Conservation (phyloP, 2,113 vertebrate species). For the Petroica traversi region DNA sequence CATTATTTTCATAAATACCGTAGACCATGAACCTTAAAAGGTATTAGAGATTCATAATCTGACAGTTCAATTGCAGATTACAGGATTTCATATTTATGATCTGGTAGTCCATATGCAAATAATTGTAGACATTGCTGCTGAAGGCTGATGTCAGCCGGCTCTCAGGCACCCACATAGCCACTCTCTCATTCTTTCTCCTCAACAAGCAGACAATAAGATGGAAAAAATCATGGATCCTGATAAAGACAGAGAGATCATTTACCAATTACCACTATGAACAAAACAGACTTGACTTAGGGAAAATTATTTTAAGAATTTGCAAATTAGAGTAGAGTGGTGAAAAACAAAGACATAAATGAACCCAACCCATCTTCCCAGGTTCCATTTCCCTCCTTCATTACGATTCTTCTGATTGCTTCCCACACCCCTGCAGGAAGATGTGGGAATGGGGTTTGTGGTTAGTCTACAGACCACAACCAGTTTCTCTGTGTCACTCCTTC, state of each 20-base stretch:
- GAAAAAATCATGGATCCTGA: neutral
- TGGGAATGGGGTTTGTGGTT: neutral
- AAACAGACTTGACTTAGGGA: neutral
- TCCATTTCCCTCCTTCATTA: neutral
- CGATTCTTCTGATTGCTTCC: neutral
- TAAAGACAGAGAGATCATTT: neutral
- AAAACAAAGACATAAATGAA: neutral
- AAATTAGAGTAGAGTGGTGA: neutral
- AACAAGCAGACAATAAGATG: neutral
- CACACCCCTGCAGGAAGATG: neutral
- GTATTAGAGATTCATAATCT: neutral
- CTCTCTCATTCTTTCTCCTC: neutral
- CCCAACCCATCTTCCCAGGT: neutral
- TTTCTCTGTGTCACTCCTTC: neutral
- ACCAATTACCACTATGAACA: neutral
- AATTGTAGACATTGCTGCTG: neutral
- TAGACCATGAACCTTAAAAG: neutral
- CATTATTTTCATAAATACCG: neutral
- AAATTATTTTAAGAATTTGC: neutral
- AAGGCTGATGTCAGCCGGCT: neutral
- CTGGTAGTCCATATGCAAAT: neutral
- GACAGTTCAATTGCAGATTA: neutral
- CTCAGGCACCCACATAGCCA: neutral
- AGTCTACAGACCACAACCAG: neutral
- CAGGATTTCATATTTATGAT: neutral